Evolutionary conservation across 2,797 vertebrate genomes (phyloP).

Genomic region (Smutsia gigantea): DNA sequence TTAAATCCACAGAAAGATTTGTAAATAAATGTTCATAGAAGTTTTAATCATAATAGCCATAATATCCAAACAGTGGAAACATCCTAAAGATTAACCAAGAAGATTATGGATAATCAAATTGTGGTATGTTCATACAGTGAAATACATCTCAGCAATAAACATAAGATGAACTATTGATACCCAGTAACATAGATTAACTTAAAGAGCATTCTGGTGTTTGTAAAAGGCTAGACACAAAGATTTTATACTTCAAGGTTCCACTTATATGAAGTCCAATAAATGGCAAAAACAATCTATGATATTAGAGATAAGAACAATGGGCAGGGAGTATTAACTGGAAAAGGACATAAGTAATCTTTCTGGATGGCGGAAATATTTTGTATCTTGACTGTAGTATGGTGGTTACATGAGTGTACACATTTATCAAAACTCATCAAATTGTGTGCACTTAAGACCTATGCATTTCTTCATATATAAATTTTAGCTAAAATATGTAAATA

Average conservation of each 20-base stretch:
- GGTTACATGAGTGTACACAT: neutral
- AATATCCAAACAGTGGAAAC: neutral
- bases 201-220: neutral
- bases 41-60: neutral
- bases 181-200: neutral
- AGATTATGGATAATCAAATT: neutral
- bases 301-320: neutral
- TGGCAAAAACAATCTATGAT: neutral
- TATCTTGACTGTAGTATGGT: neutral
- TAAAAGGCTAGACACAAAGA: neutral
- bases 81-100: neutral
- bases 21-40: neutral
- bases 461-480: neutral
- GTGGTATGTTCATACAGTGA: no score
- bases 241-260: neutral
- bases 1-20: neutral
- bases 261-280: neutral
- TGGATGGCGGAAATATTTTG: neutral
- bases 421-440: neutral
- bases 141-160: neutral
- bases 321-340: neutral
- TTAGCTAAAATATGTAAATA: neutral
- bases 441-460: neutral
- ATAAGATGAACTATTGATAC: neutral
- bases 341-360: no score